Percentiles rank a stretch among this genome's conserved stretches.
Conservation (phyloP, 2,797 vertebrate genomes). For the Huso huso region DNA sequence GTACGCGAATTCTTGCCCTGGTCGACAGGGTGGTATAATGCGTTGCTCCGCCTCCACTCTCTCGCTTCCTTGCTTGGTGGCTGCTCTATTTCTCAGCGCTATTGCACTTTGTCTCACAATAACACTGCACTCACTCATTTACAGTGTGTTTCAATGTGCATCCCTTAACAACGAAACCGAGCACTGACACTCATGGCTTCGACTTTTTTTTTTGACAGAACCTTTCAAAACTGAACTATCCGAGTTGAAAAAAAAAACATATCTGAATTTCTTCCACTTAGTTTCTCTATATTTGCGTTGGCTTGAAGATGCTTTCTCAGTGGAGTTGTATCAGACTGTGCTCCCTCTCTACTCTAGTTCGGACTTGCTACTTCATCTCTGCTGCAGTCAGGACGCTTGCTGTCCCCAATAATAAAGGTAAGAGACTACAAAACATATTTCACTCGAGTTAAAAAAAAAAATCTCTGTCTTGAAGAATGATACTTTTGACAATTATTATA, state of each 20-base stretch:
- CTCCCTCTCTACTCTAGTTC: slow-evolving; percentile 40
- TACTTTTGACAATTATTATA: too few species aligned
- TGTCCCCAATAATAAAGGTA: slow-evolving; percentile 81
- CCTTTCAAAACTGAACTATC: slow-evolving; percentile 22
- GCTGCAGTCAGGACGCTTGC: slow-evolving; percentile 58
- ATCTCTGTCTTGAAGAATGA: too few species aligned
- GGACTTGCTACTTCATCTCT: slow-evolving; percentile 67
- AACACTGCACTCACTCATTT: slow-evolving; percentile 8
- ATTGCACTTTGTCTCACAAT: slow-evolving; percentile 25
- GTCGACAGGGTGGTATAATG: slow-evolving; percentile 20
- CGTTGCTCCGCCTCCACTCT: neutral
- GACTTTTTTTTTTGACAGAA: slow-evolving; percentile 12
- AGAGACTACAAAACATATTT: slow-evolving; percentile 5
- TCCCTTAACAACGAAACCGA: slow-evolving; percentile 21
- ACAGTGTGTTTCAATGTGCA: slow-evolving; percentile 36
- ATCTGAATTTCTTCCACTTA: neutral
- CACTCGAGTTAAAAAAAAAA: too few species aligned
- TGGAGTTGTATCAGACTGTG: slow-evolving; percentile 46
- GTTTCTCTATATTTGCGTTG: neutral
- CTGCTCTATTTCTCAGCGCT: slow-evolving; percentile 20
- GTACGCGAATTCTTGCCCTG: neutral
- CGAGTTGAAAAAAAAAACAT: neutral
- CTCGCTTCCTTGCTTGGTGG: neutral
- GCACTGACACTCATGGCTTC: slow-evolving; percentile 40
- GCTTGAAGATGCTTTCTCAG: slow-evolving; percentile 48